A percentile compares a stretch with the other conserved stretches of the same genome.
phyloP scores from a whole-genome alignment of 2,797 vertebrate species.

The Mus caroli region DNA sequence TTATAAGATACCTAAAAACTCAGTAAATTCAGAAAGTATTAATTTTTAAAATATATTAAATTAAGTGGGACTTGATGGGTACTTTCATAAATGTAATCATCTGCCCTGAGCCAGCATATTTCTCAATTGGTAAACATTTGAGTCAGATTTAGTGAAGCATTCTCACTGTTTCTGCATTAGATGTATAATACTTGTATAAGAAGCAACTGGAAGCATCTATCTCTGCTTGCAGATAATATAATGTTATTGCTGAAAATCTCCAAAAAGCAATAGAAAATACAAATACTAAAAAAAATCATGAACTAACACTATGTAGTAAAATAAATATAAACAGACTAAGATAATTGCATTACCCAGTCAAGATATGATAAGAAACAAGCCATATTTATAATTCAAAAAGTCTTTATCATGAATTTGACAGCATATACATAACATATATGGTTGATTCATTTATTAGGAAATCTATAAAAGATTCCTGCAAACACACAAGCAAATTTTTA shows the following conservation, averaged over 20 bases:
- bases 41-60: constrained; percentile 47
- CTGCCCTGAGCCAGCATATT: background rate
- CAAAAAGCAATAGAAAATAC: constrained; percentile 33
- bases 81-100: constrained; percentile 11
- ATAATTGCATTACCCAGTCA: background rate
- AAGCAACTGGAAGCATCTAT: background rate
- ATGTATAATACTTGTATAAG: background rate
- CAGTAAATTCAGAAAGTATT: constrained; percentile 45
- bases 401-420: background rate
- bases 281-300: background rate
- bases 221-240: background rate
- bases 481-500: background rate
- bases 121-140: background rate
- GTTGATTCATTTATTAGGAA: background rate
- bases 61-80: constrained; percentile 1
- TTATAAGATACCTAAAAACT: constrained; percentile 45
- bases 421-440: background rate
- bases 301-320: background rate
- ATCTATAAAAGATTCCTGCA: background rate
- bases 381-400: background rate
- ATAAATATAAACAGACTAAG: background rate
- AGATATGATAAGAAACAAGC: background rate
- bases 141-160: background rate
- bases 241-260: constrained; percentile 7
- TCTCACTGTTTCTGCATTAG: background rate